Evolutionary conservation across 2,113 vertebrate species (phyloP), one percentile per base, ranked within the genome.

Genomic region (Conger conger): DNA sequence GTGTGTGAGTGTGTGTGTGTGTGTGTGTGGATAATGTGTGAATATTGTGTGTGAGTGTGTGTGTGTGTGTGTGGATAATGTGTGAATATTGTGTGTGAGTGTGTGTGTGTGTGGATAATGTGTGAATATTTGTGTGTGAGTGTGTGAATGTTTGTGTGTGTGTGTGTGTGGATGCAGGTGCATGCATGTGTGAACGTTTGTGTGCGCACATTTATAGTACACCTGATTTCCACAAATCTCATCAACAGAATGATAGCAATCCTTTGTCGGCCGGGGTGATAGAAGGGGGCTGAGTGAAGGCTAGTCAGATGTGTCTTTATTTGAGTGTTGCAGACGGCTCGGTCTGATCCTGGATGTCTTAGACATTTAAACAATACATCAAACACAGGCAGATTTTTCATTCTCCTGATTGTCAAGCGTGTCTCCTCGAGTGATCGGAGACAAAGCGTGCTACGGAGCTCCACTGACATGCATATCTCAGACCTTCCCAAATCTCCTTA

Each of bases 331-430:
- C 57, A 63, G 57, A 23, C 57, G 3, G 23, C 57, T 7, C 5
- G 57, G 57, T 63, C 57, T 63, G 57, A 63, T 30, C 68, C 68
- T 27, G 27, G 68, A 23, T 73, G 68, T 27, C 68, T 73, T 13
- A 30, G 68, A 73, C 68, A 33, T 33, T 73, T 73, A 73, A 73
- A 73, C 68, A 73, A 73, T 73, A 33, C 68, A 73, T 73, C 68
- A 73, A 73, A 73, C 63, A 11, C 68, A 73, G 68, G n/a, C 68
- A 2, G 68, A n/a, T n/a, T 9, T 33, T n/a, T 73, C n/a, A 73
- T 73, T 73, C 68, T 33, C 9, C 13, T 30, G 6, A 73, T 30
- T 33, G 68, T 73, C n/a, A 33, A 27, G 2, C 20, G 23, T 20
- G 9, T 63, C 57, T 27, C 57, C 20, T 23, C 57, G 7, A 23